Base-by-base conservation (phyloP, 2,113 vertebrate species). In the Phrynosoma blainvillii region DNA sequence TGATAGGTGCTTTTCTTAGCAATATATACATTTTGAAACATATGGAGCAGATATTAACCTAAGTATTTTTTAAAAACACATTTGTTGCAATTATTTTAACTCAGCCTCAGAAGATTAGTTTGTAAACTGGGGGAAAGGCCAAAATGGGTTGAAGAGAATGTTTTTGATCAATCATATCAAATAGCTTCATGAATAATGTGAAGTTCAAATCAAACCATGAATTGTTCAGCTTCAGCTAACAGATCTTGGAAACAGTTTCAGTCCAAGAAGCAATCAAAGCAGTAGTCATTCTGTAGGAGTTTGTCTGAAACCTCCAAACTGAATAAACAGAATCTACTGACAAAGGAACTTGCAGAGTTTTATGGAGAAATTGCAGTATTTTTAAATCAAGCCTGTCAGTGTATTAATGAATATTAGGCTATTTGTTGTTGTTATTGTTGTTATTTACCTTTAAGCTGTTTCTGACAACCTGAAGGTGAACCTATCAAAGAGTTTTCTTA, bases 111-210 rank as follows among this genome's bases (percentile, higher is more conserved):
- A 84, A 52, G 54, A 75, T 88, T 89, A 56, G 84, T 74, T 71
- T 87, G 88, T 88, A 93, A 85, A 27, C 1, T 90, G 91, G 25
- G 1, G 5, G 76, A 90, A 89, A 32, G 42, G 78, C 91, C 84
- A 65, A 92, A 93, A 40, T 85, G 91, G n/a, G 85, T 91, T 10
- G 0, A n/a, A 90, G 84, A 76, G 62, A 91, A 89, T 87, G 68
- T 5, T 77, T 56, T 79, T 87, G 82, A 90, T 76, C 77, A 88
- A 79, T 62, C 66, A 27, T 11, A 80, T 84, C 4, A 0, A 54
- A 79, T 65, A 89, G 85, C 83, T 85, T 42, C 76, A 89, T 9
- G 47, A 74, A 66, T 85, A 90, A 66, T 77, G 8, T 56, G 23
- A 91, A 87, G 76, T 92, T 93, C 87, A 89, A 76, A 84, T 7